phyloP scores from a whole-genome alignment of 2,888 invertebrate species.

The Orthosia gracilis region DNA sequence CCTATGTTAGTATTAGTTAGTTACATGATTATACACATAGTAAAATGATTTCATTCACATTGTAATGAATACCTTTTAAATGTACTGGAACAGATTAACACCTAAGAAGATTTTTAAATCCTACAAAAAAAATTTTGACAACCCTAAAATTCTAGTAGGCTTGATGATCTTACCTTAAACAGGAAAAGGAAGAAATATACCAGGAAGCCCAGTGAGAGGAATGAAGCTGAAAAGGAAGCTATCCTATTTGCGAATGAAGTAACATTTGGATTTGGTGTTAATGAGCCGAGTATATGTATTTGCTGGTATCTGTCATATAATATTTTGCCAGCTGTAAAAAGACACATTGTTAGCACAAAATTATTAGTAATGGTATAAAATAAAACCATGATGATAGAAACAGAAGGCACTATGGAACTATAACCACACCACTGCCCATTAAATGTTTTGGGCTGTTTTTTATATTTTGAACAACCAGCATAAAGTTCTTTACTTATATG shows the following conservation, averaged over 20 bases:
- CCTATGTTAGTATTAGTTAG: conserved; percentile 46
- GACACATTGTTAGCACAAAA: conserved; percentile 68
- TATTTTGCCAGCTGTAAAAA: conserved; percentile 91
- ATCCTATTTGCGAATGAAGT: conserved; percentile 86
- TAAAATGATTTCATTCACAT: conserved; percentile 37
- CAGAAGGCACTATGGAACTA: neutral
- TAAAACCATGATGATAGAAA: conserved; percentile 12
- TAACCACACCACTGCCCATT: neutral
- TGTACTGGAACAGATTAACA: neutral
- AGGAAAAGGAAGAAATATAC: conserved; percentile 85
- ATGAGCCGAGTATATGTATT: conserved; percentile 88
- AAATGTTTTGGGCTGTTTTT: too few relatives aligned
- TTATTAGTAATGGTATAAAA: conserved; percentile 59
- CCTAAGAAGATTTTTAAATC: neutral
- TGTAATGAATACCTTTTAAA: conserved; percentile 21
- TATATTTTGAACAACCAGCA: too few relatives aligned
- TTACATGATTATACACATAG: conserved; percentile 38
- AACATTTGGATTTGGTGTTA: conserved; percentile 89
- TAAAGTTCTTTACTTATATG: neutral
- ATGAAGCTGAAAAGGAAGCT: conserved; percentile 85
- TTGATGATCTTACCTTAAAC: conserved; percentile 84
- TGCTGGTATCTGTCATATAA: conserved; percentile 93
- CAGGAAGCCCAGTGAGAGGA: conserved; percentile 92
- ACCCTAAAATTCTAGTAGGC: neutral
- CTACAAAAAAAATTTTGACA: neutral